Conservation (phyloP, 2,113 vertebrate genomes). For the Nibea albiflora region DNA sequence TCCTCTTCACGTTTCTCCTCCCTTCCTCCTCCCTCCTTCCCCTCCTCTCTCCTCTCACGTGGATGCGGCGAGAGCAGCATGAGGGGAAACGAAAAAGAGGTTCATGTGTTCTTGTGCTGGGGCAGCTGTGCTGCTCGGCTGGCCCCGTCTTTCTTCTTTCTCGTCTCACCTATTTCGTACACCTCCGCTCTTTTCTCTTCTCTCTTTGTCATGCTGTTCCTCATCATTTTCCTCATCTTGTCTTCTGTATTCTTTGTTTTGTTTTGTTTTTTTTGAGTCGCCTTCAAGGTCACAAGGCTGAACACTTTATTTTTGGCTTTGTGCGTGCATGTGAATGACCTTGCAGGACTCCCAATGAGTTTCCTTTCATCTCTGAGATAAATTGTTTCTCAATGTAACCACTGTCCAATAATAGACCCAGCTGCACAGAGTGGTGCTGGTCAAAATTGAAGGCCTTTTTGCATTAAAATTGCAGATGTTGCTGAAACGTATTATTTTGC, state of each 20-base stretch:
- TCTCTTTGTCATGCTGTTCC: not conserved
- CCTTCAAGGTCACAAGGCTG: slow-evolving; percentile 13
- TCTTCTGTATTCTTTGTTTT: not conserved
- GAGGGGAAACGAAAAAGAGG: slow-evolving; percentile 52
- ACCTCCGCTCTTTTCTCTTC: not conserved
- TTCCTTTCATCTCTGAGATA: slow-evolving; percentile 9
- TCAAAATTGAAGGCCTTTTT: slow-evolving; percentile 10
- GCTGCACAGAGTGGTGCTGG: not conserved
- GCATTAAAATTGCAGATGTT: not conserved
- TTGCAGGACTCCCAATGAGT: not conserved
- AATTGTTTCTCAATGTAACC: slow-evolving; percentile 5
- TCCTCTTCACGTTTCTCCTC: slow-evolving; percentile 28
- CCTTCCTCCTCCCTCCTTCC: slow-evolving; percentile 23
- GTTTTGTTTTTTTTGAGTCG: not conserved
- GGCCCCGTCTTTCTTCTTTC: not conserved
- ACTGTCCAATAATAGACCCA: slow-evolving; percentile 16
- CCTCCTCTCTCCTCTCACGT: slow-evolving; percentile 68
- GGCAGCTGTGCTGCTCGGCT: slow-evolving; percentile 44
- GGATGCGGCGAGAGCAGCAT: slow-evolving; percentile 68
- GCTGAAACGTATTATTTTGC: slow-evolving; percentile 9
- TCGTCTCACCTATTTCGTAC: not conserved
- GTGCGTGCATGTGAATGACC: not conserved
- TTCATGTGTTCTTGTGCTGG: slow-evolving; percentile 45
- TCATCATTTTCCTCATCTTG: not conserved
- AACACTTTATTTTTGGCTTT: not conserved